A percentile compares a stretch with the other conserved stretches of the same genome.
These are phyloP conservation scores for Alectoris magna DNA, from an alignment of 2,797 vertebrate species.

Conservation along the genomic window DNA sequence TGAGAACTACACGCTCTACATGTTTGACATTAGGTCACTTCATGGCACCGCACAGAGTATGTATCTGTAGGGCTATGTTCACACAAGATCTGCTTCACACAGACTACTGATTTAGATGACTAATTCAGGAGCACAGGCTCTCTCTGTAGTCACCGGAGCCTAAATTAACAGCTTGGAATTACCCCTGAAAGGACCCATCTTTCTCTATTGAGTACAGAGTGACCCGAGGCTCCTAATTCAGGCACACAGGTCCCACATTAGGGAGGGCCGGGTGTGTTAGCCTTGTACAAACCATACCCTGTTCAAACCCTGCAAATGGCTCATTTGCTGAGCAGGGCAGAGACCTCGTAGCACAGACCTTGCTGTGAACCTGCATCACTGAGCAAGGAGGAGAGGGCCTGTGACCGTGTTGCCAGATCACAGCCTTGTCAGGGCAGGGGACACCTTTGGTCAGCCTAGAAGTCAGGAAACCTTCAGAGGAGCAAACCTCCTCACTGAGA, in stretches of 20 bases:
- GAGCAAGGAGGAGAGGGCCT: background rate
- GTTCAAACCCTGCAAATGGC: background rate
- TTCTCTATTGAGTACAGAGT: background rate
- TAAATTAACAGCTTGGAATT: background rate
- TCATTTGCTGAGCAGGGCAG: background rate
- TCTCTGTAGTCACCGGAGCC: background rate
- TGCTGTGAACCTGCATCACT: too few relatives aligned
- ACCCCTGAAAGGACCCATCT: background rate
- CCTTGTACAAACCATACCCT: background rate
- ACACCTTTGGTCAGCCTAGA: background rate
- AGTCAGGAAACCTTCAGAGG: background rate
- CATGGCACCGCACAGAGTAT: background rate
- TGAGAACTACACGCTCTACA: background rate
- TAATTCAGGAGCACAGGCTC: constrained; percentile 20
- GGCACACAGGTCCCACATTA: rapidly evolving
- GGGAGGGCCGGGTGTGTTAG: background rate
- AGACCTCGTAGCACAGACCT: background rate
- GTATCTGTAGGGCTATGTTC: constrained; percentile 27
- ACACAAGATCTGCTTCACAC: background rate
- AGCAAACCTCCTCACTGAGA: background rate
- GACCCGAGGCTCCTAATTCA: background rate
- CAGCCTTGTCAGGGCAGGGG: background rate
- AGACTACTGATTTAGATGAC: constrained; percentile 9
- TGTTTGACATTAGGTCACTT: background rate
- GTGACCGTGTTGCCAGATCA: background rate